A percentile compares a stretch with the other conserved stretches of the same genome.
Evolutionary conservation across 2,113 vertebrate species (phyloP).

Genomic region (Paralichthys olivaceus): DNA sequence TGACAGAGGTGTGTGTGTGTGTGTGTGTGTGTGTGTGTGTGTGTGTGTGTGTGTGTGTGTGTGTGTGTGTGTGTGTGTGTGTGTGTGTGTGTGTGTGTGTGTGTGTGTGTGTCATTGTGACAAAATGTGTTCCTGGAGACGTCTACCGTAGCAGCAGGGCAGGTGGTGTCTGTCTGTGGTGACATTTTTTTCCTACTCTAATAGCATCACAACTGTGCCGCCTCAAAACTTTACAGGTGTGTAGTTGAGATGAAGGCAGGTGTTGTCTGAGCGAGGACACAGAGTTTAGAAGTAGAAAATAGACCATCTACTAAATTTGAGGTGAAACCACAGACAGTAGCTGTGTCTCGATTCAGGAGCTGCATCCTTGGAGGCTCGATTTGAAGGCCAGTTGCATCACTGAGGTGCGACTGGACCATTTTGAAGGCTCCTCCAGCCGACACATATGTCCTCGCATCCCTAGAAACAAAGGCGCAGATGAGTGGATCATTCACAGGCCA

Average conservation of each 20-base stretch:
- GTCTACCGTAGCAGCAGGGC: background rate
- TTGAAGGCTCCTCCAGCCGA: too few relatives aligned
- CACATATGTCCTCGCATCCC: too few relatives aligned
- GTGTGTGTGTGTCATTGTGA: background rate
- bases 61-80: slow-evolving; percentile 2
- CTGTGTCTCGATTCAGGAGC: too few relatives aligned
- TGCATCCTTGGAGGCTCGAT: too few relatives aligned
- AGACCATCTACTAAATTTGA: too few relatives aligned
- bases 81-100: slow-evolving; percentile 4
- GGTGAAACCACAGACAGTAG: too few relatives aligned
- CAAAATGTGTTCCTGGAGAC: background rate
- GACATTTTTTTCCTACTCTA: too few relatives aligned
- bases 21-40: slow-evolving; percentile 7
- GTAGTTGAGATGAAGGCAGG: background rate
- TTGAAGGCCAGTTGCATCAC: too few relatives aligned
- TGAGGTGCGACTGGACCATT: too few relatives aligned
- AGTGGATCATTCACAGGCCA: background rate
- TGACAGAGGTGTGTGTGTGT: background rate
- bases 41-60: background rate
- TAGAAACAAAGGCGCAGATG: background rate
- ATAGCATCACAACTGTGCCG: too few relatives aligned
- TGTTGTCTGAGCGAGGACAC: background rate
- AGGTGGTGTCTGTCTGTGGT: background rate
- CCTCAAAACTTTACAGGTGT: background rate
- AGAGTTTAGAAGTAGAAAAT: background rate